Evolutionary conservation across 2,888 invertebrate species (phyloP), one percentile per base, ranked within the genome.

Genomic region (Melipona beecheii): DNA sequence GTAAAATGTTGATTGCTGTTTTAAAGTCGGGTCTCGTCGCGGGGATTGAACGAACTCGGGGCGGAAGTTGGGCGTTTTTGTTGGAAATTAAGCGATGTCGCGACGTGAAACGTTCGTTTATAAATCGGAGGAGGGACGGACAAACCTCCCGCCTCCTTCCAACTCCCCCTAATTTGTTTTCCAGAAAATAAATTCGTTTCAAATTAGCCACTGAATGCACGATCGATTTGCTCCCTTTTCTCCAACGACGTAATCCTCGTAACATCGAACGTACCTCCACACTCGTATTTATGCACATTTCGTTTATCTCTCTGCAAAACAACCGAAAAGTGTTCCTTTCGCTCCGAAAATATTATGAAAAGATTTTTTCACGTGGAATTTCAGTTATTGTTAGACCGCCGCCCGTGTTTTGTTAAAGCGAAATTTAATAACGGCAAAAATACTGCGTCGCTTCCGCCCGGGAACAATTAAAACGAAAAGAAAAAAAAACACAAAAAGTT

Each of bases 1-100:
- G 52, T 54, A 65, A 64, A 79, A 79, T 56, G 43, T 58, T 56
- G 49, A 69, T 65, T 64, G 56, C 58, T 49, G 64, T 71, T 74
- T 65, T 17, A 43, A 79, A 74, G 62, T 74, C 64, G 78, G 15
- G 43, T 50, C 52, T 19, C 65, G 56, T 24, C 36, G 9, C 21
- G n/a, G 13, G 68, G 68, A 79, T 69, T 70, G 65, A 70, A 21
- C 27, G 68, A 50, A 11, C 17, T 52, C 21, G 9, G 43, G 2
- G 43, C 21, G 50, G 13, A 68, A n/a, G 50, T 68, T 21, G 65
- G n/a, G 17, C 56, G 56, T 65, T 75, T 75, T 75, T 66, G 74
- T 24, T 27, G 56, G 19, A 54, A 66, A 65, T 75, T 54, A 54
- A 54, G 31, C 19, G 24, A 4, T 19, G 19, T 19, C 50, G 54